phyloP scores from a whole-genome alignment of 92 coral and sea anemone genomes.

The Nematostella vectensis region DNA sequence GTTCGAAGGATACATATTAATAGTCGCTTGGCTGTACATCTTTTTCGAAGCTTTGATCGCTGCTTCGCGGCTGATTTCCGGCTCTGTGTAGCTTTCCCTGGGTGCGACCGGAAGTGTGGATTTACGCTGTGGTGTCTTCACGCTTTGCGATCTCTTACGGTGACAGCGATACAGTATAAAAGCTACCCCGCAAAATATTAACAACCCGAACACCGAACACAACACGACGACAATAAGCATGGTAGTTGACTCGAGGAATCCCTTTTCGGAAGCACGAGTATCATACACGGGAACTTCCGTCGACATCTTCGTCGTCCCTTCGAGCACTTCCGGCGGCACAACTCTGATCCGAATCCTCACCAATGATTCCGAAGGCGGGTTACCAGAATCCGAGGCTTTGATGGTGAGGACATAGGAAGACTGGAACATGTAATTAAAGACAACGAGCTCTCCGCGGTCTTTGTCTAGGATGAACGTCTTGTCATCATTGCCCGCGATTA shows the following conservation, averaged over 20 bases:
- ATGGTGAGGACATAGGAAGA: slow-evolving; percentile 43
- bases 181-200: slow-evolving; percentile 27
- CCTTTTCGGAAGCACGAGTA: slow-evolving; percentile 23
- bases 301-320: slow-evolving; percentile 3
- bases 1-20: slow-evolving; percentile 24
- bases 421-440: slow-evolving; percentile 28
- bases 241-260: slow-evolving; percentile 43
- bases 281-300: slow-evolving; percentile 20
- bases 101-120: slow-evolving; percentile 12
- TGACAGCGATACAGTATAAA: slow-evolving; percentile 39
- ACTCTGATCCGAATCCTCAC: slow-evolving; percentile 29
- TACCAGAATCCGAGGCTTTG: slow-evolving; percentile 59
- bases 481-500: slow-evolving; percentile 44
- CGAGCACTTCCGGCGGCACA: slow-evolving; percentile 4
- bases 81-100: slow-evolving; percentile 60
- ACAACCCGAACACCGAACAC: slow-evolving; percentile 46
- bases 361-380: slow-evolving; percentile 23
- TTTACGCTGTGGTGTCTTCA: slow-evolving; percentile 12
- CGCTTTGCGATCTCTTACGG: slow-evolving; percentile 21
- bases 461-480: slow-evolving; percentile 47
- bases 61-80: slow-evolving; percentile 74
- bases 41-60: slow-evolving; percentile 82
- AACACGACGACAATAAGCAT: slow-evolving; percentile 58
- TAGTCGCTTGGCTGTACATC: slow-evolving; percentile 76
- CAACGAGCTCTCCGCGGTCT: slow-evolving; percentile 55